phyloP scores from a whole-genome alignment of 2,888 invertebrate species.

The Salticus scenicus region DNA sequence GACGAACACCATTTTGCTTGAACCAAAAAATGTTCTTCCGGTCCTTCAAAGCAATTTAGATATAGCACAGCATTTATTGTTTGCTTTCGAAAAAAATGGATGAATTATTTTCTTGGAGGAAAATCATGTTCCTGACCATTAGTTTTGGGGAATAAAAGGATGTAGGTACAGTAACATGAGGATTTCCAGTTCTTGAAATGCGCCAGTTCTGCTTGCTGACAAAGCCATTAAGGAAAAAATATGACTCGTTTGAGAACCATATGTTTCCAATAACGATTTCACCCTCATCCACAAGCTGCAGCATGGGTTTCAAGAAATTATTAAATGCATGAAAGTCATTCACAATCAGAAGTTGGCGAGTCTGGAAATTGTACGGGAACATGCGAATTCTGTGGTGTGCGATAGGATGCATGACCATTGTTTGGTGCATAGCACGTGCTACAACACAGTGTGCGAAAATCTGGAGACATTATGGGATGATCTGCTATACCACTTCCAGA shows the following conservation, averaged over 20 bases:
- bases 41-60: too few species aligned
- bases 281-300: constrained; percentile 10
- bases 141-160: constrained; percentile 70
- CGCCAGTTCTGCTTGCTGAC: constrained; percentile 75
- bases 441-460: neutral
- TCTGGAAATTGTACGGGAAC: constrained; percentile 33
- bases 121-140: too few species aligned
- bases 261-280: constrained; percentile 29
- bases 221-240: constrained; percentile 74
- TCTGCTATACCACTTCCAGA: neutral
- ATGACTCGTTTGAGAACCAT: constrained; percentile 71
- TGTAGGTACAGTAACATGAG: constrained; percentile 73
- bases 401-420: constrained; percentile 1
- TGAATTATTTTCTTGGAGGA: too few species aligned
- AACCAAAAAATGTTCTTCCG: too few species aligned
- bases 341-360: constrained; percentile 4
- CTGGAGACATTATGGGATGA: neutral
- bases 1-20: too few species aligned
- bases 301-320: constrained; percentile 30
- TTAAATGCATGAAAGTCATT: neutral
- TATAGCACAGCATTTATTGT: too few species aligned
- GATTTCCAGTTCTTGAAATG: constrained; percentile 74
- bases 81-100: too few species aligned
- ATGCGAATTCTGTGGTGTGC: constrained; percentile 17
- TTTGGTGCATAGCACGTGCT: neutral